phyloP scores from a whole-genome alignment of 2,888 invertebrate species.

The Mesorhabditis belari region DNA sequence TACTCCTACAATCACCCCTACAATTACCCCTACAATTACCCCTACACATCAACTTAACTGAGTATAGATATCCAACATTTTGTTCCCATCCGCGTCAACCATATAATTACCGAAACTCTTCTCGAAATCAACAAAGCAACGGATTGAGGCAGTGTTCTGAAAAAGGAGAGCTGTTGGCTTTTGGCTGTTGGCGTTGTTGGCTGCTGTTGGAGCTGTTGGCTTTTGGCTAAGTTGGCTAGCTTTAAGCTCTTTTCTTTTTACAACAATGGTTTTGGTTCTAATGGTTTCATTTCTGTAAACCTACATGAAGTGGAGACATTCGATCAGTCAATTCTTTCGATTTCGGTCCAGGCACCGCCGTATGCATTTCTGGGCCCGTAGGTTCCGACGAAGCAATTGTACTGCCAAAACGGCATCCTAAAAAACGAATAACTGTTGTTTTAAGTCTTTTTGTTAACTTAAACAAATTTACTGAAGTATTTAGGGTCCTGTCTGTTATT shows the following conservation, averaged over 20 bases:
- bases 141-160: conserved; percentile 61
- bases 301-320: conserved; percentile 46
- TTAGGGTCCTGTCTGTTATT: no score
- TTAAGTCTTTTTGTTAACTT: no score
- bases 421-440: no score
- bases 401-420: conserved; percentile 15
- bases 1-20: no score
- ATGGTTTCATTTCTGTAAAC: no score
- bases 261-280: no score
- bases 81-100: conserved; percentile 82
- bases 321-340: conserved; percentile 28
- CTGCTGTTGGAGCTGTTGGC: no score
- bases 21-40: background rate
- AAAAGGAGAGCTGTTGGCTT: no score
- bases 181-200: no score
- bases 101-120: conserved; percentile 82
- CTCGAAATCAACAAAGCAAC: conserved; percentile 82
- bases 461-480: no score
- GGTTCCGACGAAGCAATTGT: conserved; percentile 29
- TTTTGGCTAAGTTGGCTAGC: no score
- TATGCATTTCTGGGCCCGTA: conserved; percentile 19
- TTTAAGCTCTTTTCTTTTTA: no score
- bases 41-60: background rate
- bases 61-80: conserved; percentile 74
- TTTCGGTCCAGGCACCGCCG: conserved; percentile 36